These are phyloP conservation scores for Rhinogobius similis DNA, from an alignment of 2,113 vertebrate species.

Conservation along the genomic window DNA sequence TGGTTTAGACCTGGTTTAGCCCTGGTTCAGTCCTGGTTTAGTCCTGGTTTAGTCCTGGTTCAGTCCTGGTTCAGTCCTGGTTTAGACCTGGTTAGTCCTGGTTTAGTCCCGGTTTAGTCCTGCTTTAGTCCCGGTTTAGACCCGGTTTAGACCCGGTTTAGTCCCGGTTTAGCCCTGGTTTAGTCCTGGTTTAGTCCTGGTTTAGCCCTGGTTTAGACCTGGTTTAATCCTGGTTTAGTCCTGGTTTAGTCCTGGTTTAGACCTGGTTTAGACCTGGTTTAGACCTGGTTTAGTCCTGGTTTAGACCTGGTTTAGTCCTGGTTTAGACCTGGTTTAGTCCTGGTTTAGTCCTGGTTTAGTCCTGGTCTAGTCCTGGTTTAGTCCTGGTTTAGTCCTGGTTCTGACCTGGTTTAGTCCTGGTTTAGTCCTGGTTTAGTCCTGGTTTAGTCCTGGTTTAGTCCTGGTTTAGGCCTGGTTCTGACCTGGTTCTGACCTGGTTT, in stretches of 20 bases:
- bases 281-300: conserved; percentile 28
- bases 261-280: conserved; percentile 56
- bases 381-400: background rate
- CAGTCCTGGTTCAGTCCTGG: too few relatives aligned
- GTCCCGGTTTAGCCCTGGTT: conserved; percentile 60
- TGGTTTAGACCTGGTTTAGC: conserved; percentile 48
- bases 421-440: background rate
- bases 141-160: conserved; percentile 46
- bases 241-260: background rate
- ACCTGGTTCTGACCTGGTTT: too few relatives aligned
- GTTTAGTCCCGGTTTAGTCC: background rate
- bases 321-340: background rate
- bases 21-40: conserved; percentile 49
- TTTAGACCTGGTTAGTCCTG: background rate
- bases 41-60: conserved; percentile 60
- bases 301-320: conserved; percentile 51
- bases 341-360: background rate
- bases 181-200: too few relatives aligned
- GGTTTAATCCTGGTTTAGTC: background rate
- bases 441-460: background rate
- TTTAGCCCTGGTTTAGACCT: background rate
- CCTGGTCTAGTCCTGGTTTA: background rate
- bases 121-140: conserved; percentile 38
- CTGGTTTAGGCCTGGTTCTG: background rate
- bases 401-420: background rate